Percentiles rank a stretch among this genome's conserved stretches.
Conservation (phyloP, 2,797 vertebrate genomes). For the Danio aesculapii region DNA sequence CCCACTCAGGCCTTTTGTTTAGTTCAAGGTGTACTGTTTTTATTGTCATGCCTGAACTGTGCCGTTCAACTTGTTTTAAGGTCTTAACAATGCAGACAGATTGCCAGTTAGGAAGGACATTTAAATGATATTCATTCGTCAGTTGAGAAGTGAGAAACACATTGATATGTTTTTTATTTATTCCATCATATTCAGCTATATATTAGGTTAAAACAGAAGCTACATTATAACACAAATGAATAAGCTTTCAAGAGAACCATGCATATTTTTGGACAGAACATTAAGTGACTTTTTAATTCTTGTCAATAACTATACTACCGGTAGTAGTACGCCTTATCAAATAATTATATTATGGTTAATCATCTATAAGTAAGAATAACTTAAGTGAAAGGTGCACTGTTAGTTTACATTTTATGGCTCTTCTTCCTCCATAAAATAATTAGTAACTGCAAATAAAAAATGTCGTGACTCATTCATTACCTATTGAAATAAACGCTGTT, state of each 20-base stretch:
- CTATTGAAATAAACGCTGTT: background rate
- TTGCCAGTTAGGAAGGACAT: background rate
- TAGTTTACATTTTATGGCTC: background rate
- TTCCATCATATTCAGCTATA: background rate
- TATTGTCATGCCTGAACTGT: conserved; percentile 5
- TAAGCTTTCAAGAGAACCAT: background rate
- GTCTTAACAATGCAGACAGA: background rate
- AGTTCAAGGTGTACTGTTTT: background rate
- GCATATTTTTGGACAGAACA: background rate
- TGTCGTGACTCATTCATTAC: background rate
- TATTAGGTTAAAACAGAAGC: background rate
- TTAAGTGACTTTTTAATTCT: background rate
- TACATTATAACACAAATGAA: background rate
- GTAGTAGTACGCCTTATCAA: background rate
- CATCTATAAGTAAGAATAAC: background rate
- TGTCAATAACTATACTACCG: conserved; percentile 6
- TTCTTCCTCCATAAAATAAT: background rate
- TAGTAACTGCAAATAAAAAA: background rate
- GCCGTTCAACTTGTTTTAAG: conserved; percentile 29
- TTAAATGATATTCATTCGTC: background rate
- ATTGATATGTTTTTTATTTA: background rate
- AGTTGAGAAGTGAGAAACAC: background rate
- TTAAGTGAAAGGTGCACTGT: background rate
- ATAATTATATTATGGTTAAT: conserved; percentile 10
- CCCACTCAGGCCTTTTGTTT: background rate